Evolutionary conservation across 1,140 invertebrate species (phyloP).

Genomic region (Hyles vespertilio): DNA sequence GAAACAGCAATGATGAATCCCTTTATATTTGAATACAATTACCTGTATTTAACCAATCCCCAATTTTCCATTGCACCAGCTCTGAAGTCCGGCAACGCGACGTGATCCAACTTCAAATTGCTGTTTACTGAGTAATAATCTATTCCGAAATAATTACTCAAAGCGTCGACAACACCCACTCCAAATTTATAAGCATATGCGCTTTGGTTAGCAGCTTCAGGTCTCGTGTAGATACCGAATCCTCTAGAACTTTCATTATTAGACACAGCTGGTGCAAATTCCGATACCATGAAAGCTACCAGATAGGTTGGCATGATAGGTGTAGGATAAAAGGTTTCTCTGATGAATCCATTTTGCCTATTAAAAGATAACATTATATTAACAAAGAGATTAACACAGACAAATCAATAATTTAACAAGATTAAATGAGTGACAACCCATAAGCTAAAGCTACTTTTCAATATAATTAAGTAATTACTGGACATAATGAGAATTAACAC

Average conservation of each 20-base stretch:
- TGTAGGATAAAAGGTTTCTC: conserved; percentile 79
- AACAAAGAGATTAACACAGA: no score
- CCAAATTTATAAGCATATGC: conserved; percentile 57
- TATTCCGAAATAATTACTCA: conserved; percentile 57
- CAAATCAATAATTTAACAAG: no score
- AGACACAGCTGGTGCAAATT: conserved; percentile 41
- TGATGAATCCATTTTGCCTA: conserved; percentile 50
- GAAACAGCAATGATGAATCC: no score
- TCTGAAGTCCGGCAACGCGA: conserved; percentile 83
- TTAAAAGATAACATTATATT: conserved; percentile 12
- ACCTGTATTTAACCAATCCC: conserved; percentile 81
- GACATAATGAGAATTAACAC: no score
- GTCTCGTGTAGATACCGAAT: conserved; percentile 82
- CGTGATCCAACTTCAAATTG: conserved; percentile 77
- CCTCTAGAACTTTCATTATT: conserved; percentile 37
- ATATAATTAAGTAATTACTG: no score
- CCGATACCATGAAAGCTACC: conserved; percentile 84
- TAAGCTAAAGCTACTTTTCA: no score
- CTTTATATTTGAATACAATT: background rate
- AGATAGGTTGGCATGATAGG: conserved; percentile 91
- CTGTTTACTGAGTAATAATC: conserved; percentile 61
- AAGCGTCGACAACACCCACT: conserved; percentile 61
- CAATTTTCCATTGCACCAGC: conserved; percentile 85
- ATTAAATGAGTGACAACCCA: no score
- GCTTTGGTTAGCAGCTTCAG: conserved; percentile 81